These are phyloP conservation scores for Trichopoda pennipes DNA, from an alignment of 2,888 invertebrate genomes.

Conservation along the genomic window DNA sequence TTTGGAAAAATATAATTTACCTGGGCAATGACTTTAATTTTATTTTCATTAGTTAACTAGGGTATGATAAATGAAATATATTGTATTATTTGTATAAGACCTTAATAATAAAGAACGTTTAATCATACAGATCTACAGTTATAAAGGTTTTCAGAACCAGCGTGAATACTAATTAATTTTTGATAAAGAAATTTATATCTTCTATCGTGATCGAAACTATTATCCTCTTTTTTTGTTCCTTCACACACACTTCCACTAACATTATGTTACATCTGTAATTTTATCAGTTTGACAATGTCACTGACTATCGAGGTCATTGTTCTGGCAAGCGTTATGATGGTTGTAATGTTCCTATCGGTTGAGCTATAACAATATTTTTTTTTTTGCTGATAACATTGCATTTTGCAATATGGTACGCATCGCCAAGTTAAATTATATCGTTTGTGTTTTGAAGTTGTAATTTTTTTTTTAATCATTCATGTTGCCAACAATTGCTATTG, in stretches of 20 bases:
- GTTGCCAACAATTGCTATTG: constrained; percentile 30
- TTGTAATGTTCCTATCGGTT: constrained; percentile 3
- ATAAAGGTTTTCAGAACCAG: no score
- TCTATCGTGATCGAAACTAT: constrained; percentile 38
- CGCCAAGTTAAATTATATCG: constrained; percentile 18
- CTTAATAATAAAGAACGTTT: no score
- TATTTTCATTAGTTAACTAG: no score
- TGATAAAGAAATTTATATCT: constrained; percentile 45
- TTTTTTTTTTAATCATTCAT: neutral
- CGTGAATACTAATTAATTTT: no score
- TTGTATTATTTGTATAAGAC: no score
- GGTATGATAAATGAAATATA: no score
- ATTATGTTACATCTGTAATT: neutral
- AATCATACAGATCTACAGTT: no score
- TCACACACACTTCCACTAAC: neutral
- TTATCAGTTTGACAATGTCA: constrained; percentile 1
- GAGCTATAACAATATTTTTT: constrained; percentile 32
- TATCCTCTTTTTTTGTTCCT: constrained; percentile 1
- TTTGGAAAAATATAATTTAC: no score
- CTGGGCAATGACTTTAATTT: no score
- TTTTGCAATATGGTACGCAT: constrained; percentile 58
- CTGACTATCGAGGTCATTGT: neutral
- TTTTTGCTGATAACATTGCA: constrained; percentile 39
- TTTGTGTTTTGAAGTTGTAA: constrained; percentile 16
- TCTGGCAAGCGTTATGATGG: constrained; percentile 10